A percentile compares a stretch with the other conserved stretches of the same genome.
Conservation (phyloP, 2,888 invertebrate species). For the Troglohyphantes excavatus region DNA sequence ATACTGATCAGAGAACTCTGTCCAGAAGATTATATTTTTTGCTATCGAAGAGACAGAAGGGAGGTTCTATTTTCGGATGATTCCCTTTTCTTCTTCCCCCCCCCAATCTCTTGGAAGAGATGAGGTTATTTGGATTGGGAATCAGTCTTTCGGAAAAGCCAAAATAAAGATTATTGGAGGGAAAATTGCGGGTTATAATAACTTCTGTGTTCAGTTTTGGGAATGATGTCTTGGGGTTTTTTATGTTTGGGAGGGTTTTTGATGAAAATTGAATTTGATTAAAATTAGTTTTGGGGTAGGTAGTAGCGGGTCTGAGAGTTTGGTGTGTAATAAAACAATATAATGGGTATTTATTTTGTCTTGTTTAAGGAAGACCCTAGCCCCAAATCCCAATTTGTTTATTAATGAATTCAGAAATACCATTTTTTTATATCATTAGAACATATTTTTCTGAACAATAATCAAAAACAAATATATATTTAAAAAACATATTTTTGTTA, state of each 20-base stretch:
- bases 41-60: background rate
- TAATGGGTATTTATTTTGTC: no score
- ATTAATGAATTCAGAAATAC: no score
- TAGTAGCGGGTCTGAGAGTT: no score
- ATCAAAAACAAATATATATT: no score
- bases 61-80: slow-evolving; percentile 23
- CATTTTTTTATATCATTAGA: no score
- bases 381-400: no score
- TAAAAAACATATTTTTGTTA: no score
- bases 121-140: slow-evolving; percentile 33
- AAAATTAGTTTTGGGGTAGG: no score
- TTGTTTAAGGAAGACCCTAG: no score
- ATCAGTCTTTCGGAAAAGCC: slow-evolving; percentile 19
- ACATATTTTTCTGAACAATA: no score
- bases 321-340: no score
- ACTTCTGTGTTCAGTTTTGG: background rate
- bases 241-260: background rate
- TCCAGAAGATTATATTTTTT: slow-evolving; percentile 8
- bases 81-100: background rate
- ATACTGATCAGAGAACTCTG: slow-evolving; percentile 24
- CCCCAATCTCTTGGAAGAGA: slow-evolving; percentile 17
- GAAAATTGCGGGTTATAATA: slow-evolving; percentile 11
- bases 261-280: background rate
- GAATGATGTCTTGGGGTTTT: no score
- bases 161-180: background rate